Conservation (phyloP, 1,140 invertebrate genomes). For the Panulirus ornatus region DNA sequence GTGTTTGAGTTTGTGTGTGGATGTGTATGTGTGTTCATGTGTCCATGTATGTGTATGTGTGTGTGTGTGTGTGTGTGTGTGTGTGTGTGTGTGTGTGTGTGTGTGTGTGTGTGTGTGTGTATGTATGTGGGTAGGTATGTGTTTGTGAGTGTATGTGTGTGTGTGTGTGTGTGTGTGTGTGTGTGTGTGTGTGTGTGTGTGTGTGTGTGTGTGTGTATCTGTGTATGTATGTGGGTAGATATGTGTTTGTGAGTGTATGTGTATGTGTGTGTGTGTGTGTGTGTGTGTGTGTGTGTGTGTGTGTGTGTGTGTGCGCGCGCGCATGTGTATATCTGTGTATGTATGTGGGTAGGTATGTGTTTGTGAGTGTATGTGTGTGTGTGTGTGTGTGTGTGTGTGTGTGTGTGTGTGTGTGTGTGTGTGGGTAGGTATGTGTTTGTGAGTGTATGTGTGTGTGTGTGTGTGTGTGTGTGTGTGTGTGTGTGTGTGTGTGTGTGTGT, state of each 20-base stretch:
- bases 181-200: conserved; percentile 20
- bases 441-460: neutral
- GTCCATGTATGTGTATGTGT: neutral
- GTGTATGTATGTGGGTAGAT: no score
- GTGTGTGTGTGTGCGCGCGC: neutral
- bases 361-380: neutral
- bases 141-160: no score
- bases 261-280: neutral
- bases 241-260: no score
- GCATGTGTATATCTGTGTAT: no score
- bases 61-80: conserved; percentile 7
- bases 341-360: no score
- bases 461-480: neutral
- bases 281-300: neutral
- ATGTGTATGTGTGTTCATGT: no score
- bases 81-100: conserved; percentile 7
- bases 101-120: conserved; percentile 7
- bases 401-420: neutral
- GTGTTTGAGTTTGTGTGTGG: no score
- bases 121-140: no score
- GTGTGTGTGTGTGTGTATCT: conserved; percentile 4
- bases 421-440: no score
- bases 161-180: conserved; percentile 5
- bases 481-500: no score
- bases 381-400: neutral